phyloP scores from a whole-genome alignment of 2,888 invertebrate species.

The Drosophila incognita region DNA sequence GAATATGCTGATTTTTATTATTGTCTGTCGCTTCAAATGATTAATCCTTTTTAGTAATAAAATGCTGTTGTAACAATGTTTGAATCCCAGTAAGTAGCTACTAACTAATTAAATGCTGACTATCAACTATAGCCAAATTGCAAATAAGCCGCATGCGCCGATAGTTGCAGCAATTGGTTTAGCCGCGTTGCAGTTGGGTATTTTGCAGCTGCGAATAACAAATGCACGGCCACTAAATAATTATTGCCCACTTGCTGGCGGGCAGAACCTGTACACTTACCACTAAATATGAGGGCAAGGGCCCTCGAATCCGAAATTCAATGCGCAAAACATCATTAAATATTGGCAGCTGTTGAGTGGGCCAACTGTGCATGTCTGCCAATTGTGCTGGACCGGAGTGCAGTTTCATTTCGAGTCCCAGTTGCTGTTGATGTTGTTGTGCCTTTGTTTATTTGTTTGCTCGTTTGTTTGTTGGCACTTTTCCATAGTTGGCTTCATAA shows the following conservation, averaged over 20 bases:
- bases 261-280: slow-evolving; percentile 23
- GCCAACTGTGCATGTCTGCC: slow-evolving; percentile 30
- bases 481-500: slow-evolving; percentile 65
- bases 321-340: slow-evolving; percentile 58
- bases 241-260: slow-evolving; percentile 58
- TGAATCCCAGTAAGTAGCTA: neutral
- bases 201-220: slow-evolving; percentile 17
- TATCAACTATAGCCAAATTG: neutral
- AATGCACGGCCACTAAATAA: slow-evolving; percentile 59
- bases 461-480: slow-evolving; percentile 46
- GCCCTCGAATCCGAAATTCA: slow-evolving; percentile 44
- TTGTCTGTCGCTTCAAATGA: neutral
- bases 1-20: neutral
- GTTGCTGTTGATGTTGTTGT: slow-evolving; percentile 7
- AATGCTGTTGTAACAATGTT: no score
- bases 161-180: slow-evolving; percentile 10
- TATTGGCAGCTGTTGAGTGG: slow-evolving; percentile 64
- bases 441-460: slow-evolving; percentile 39
- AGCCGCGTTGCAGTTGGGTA: slow-evolving; percentile 3
- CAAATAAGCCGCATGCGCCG: slow-evolving; percentile 20
- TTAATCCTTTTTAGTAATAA: neutral
- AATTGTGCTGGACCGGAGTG: slow-evolving; percentile 26
- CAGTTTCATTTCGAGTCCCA: slow-evolving; percentile 5
- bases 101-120: slow-evolving; percentile 1
- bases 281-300: slow-evolving; percentile 5